Evolutionary conservation across 2,888 invertebrate species (phyloP), one percentile per base, ranked within the genome.

Genomic region (Empis stercorea): DNA sequence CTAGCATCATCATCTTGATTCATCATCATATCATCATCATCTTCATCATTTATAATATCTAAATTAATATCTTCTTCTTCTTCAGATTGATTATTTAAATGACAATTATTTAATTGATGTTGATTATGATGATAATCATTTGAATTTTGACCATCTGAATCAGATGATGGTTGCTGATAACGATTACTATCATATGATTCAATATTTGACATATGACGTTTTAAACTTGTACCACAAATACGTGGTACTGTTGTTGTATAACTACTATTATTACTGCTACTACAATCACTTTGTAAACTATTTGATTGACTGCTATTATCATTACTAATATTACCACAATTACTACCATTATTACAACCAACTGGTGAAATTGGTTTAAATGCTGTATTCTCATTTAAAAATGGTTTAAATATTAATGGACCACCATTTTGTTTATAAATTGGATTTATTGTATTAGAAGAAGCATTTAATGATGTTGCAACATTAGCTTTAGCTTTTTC

Each of bases 351-450:
- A 16, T 50, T 45, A 47, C 42, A 56, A 51, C 38, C 49, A 30
- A 51, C 56, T 16, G 68, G 63, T 11, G 64, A 62, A 51, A 70
- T 69, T 49, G 70, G 69, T 53, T 67, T 66, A 55, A 70, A 70
- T 50, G 61, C 64, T 56, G 58, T 61, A 49, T 61, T 63, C 46
- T 68, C 66, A 54, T 60, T 63, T 46, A 64, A 50, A 41, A 62
- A 59, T 23, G 65, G 65, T 47, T 61, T 59, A 56, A 61, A 64
- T 34, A 63, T 54, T 49, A 64, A 57, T 16, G 65, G 61, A 11
- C 65, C 64, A 36, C 52, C 54, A 43, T 50, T 48, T 30, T 52
- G 45, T 46, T 52, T 53, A 30, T 52, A 49, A 15, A 20, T 42
- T 39, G 38, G 14, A 40, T 43, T 34, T 44, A 16, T 30, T 37